A percentile compares a stretch with the other conserved stretches of the same genome.
phyloP scores from a whole-genome alignment of 2,113 vertebrate species.

The Heterotis niloticus region DNA sequence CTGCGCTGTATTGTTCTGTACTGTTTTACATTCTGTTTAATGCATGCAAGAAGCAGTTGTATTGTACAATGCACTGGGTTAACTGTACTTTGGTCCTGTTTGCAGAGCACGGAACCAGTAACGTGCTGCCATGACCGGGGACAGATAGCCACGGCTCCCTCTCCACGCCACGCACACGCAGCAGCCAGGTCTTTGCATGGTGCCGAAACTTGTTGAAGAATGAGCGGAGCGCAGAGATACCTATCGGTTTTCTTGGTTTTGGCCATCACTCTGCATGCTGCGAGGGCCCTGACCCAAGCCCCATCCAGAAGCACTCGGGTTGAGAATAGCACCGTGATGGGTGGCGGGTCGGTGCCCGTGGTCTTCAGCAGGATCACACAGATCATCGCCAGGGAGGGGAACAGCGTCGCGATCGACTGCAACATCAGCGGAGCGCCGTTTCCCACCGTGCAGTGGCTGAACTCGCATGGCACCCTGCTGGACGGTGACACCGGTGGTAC shows the following conservation, averaged over 20 bases:
- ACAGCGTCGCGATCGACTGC: constrained; percentile 86
- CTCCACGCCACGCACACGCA: constrained; percentile 41
- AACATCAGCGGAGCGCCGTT: constrained; percentile 80
- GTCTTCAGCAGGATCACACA: constrained; percentile 72
- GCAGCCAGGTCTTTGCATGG: constrained; percentile 24
- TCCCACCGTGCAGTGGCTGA: constrained; percentile 85
- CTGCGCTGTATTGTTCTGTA: no score
- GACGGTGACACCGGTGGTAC: constrained; percentile 61
- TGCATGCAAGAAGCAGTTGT: no score
- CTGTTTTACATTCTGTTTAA: no score
- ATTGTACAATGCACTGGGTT: no score
- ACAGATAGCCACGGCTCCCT: constrained; percentile 50
- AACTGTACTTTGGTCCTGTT: neutral
- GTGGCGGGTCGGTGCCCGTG: constrained; percentile 64
- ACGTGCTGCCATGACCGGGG: constrained; percentile 24
- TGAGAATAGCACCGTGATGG: constrained; percentile 53
- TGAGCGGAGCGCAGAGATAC: constrained; percentile 43
- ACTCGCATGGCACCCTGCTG: constrained; percentile 78
- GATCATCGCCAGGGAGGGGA: constrained; percentile 89
- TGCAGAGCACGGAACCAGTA: constrained; percentile 24
- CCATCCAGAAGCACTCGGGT: constrained; percentile 56
- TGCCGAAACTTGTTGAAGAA: constrained; percentile 48
- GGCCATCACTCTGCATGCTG: constrained; percentile 34
- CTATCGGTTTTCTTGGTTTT: constrained; percentile 42
- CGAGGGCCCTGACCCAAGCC: constrained; percentile 57